These are phyloP conservation scores for Pavo muticus DNA, from an alignment of 2,113 vertebrate genomes.

Conservation along the genomic window DNA sequence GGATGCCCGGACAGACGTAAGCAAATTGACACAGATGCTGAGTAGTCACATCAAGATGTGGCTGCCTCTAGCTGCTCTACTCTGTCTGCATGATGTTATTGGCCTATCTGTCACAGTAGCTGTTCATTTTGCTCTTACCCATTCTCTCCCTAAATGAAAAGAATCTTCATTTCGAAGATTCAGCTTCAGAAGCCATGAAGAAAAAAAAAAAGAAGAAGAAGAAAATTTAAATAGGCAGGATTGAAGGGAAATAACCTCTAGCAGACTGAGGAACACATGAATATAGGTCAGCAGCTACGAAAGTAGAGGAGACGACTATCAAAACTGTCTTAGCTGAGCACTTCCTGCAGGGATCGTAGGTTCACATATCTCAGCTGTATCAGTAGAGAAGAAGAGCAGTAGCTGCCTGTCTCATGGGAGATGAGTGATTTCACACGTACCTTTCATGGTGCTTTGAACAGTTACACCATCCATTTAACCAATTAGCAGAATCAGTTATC, in stretches of 20 bases:
- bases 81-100: not conserved
- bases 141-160: not conserved
- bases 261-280: not conserved
- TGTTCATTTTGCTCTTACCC: not conserved
- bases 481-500: not conserved
- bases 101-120: not conserved
- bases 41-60: not conserved
- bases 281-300: not conserved
- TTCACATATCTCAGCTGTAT: not conserved
- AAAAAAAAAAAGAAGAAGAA: not conserved
- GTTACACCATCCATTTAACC: not conserved
- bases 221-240: not conserved
- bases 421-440: not conserved
- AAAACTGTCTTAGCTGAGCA: not conserved
- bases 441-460: not conserved
- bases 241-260: not conserved
- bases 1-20: not conserved
- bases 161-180: not conserved
- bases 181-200: not conserved
- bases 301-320: accelerated
- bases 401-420: not conserved
- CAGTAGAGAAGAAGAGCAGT: not conserved
- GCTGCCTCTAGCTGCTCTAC: not conserved
- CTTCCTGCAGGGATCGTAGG: not conserved
- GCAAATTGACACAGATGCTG: not conserved